phyloP scores from a whole-genome alignment of 2,797 vertebrate species.

The Syncerus caffer region DNA sequence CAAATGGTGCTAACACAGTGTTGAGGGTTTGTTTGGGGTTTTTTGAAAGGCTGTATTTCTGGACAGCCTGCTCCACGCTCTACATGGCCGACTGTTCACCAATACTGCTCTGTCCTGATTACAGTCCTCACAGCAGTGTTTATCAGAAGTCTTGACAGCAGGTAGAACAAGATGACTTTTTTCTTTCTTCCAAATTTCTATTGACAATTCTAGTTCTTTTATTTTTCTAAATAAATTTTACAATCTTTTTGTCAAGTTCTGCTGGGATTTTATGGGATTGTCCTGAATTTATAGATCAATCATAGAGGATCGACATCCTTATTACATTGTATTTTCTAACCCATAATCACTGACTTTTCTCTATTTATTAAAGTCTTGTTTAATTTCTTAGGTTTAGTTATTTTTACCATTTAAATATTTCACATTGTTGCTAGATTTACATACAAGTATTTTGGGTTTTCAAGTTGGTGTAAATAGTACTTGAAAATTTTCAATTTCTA shows the following conservation, averaged over 20 bases:
- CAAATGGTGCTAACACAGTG: background rate
- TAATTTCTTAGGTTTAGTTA: background rate
- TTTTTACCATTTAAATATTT: background rate
- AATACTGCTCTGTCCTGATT: background rate
- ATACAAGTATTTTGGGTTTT: background rate
- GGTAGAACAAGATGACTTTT: background rate
- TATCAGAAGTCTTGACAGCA: background rate
- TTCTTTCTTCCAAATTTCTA: background rate
- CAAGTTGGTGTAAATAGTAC: background rate
- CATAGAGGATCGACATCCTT: background rate
- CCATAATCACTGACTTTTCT: background rate
- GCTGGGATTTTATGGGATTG: background rate
- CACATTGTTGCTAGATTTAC: background rate
- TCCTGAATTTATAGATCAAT: background rate
- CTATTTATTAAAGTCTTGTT: background rate
- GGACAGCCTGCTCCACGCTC: background rate
- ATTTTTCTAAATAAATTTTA: background rate
- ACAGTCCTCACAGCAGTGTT: background rate
- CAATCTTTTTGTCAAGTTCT: background rate
- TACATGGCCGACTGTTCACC: background rate
- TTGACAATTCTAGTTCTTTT: background rate
- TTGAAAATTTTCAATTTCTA: background rate
- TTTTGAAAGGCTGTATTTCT: background rate
- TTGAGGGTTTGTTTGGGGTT: background rate
- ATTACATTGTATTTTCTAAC: background rate